Evolutionary conservation across 2,888 invertebrate genomes (phyloP).

Genomic region (Drosophila differens): DNA sequence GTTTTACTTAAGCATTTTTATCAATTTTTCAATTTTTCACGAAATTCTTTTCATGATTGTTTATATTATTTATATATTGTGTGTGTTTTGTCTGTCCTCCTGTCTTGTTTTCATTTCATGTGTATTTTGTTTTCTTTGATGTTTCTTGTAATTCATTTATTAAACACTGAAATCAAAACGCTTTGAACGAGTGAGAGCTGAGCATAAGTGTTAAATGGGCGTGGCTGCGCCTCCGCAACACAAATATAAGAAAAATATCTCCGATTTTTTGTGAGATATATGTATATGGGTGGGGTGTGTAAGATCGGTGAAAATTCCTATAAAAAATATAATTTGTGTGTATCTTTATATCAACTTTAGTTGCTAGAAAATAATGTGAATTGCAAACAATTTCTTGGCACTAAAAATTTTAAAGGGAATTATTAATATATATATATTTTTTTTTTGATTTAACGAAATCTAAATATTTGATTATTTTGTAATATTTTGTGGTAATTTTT

Average conservation of each 20-base stretch:
- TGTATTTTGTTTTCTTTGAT: slow-evolving; percentile 29
- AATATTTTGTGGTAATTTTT: slow-evolving; percentile 54
- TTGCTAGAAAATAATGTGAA: slow-evolving; percentile 49
- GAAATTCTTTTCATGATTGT: slow-evolving; percentile 18
- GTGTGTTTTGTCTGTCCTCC: slow-evolving; percentile 9
- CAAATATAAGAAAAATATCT: slow-evolving; percentile 15
- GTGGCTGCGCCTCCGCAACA: slow-evolving; percentile 28
- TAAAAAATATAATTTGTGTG: slow-evolving; percentile 70
- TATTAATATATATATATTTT: slow-evolving; percentile 2
- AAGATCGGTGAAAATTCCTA: slow-evolving; percentile 57
- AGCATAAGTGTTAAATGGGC: slow-evolving; percentile 21
- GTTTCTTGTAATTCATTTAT: slow-evolving; percentile 40
- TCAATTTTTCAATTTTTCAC: slow-evolving; percentile 3
- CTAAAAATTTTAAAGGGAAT: slow-evolving; percentile 49
- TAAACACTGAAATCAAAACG: slow-evolving; percentile 34
- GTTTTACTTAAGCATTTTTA: slow-evolving; percentile 24
- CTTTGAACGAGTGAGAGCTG: slow-evolving; percentile 21
- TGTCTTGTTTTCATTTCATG: slow-evolving; percentile 23
- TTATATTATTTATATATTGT: slow-evolving; percentile 11
- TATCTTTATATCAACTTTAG: slow-evolving; percentile 40
- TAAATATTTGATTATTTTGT: slow-evolving; percentile 48
- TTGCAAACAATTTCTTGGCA: slow-evolving; percentile 69
- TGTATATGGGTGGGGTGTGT: slow-evolving; percentile 31
- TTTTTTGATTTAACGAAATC: slow-evolving; percentile 38
- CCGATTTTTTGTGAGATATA: slow-evolving; percentile 13